Percentiles rank a stretch among this genome's conserved stretches.
These are phyloP conservation scores for Drosophila anceps DNA, from an alignment of 2,888 invertebrate species.

Conservation along the genomic window DNA sequence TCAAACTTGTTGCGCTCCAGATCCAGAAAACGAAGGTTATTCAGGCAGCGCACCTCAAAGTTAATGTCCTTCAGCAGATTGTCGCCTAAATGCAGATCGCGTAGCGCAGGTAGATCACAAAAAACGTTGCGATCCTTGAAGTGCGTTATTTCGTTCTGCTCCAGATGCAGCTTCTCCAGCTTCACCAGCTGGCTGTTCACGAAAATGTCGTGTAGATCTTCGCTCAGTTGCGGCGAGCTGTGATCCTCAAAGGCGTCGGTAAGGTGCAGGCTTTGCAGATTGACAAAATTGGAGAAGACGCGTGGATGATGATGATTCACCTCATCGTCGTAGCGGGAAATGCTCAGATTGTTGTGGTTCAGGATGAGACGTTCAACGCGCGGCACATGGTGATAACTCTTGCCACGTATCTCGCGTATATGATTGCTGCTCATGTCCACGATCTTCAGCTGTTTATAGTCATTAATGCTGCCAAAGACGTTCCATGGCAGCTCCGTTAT, in stretches of 20 bases:
- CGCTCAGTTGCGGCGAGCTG: slow-evolving; percentile 87
- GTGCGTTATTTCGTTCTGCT: slow-evolving; percentile 90
- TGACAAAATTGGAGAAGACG: slow-evolving; percentile 90
- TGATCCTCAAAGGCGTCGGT: slow-evolving; percentile 91
- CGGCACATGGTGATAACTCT: slow-evolving; percentile 90
- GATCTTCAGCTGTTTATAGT: slow-evolving; percentile 87
- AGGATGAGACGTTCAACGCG: slow-evolving; percentile 89
- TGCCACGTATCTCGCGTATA: slow-evolving; percentile 90
- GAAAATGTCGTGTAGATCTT: slow-evolving; percentile 90
- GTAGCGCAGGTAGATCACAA: slow-evolving; percentile 89
- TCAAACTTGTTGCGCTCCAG: slow-evolving; percentile 89
- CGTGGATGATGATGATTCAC: slow-evolving; percentile 88
- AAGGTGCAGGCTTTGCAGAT: slow-evolving; percentile 89
- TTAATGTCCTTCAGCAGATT: slow-evolving; percentile 88
- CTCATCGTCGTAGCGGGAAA: slow-evolving; percentile 87
- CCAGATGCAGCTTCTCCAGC: slow-evolving; percentile 90
- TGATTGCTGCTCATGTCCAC: slow-evolving; percentile 91
- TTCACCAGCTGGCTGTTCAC: slow-evolving; percentile 89
- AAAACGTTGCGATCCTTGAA: slow-evolving; percentile 89
- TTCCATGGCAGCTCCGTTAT: slow-evolving; percentile 89
- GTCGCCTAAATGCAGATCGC: slow-evolving; percentile 90
- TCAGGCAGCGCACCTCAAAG: slow-evolving; percentile 89
- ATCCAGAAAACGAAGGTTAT: slow-evolving; percentile 89
- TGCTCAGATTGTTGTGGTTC: slow-evolving; percentile 90
- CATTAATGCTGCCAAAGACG: slow-evolving; percentile 89